phyloP scores from a whole-genome alignment of 1,140 invertebrate genomes.

The Fopius arisanus region DNA sequence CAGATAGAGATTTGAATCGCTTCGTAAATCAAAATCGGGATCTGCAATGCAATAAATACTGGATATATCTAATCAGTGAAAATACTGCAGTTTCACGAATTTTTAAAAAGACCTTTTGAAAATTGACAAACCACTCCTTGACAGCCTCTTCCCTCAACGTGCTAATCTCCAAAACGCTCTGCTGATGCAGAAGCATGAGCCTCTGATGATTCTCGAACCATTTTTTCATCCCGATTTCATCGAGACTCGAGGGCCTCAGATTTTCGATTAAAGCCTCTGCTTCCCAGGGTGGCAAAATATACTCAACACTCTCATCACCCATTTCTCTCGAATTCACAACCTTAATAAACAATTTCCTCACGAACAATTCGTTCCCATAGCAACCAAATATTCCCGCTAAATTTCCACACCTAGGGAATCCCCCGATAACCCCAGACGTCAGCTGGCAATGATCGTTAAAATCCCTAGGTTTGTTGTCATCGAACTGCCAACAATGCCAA shows the following conservation, averaged over 20 bases:
- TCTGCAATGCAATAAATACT: constrained; percentile 59
- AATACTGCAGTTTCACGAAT: not conserved
- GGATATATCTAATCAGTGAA: constrained; percentile 22
- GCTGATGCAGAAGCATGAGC: constrained; percentile 80
- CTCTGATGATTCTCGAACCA: constrained; percentile 82
- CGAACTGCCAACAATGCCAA: not conserved
- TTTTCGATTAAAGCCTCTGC: constrained; percentile 64
- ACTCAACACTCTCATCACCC: constrained; percentile 45
- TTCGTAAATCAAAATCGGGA: constrained; percentile 76
- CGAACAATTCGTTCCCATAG: not conserved
- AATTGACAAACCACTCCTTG: constrained; percentile 74
- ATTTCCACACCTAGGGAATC: not conserved
- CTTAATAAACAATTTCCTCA: too few species aligned
- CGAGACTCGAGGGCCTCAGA: constrained; percentile 58
- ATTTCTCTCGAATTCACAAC: not conserved
- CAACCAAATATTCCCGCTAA: not conserved
- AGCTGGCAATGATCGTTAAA: too few species aligned
- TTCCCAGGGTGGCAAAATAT: constrained; percentile 64
- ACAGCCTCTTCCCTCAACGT: constrained; percentile 74
- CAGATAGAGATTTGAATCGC: constrained; percentile 79
- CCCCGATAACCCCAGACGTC: too few species aligned
- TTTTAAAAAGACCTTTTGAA: constrained; percentile 66
- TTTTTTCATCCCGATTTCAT: constrained; percentile 62
- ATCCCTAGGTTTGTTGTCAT: not conserved
- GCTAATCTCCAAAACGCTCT: constrained; percentile 77